Percentiles rank a stretch among this genome's conserved stretches.
phyloP scores from a whole-genome alignment of 2,797 vertebrate species.

The Alfaro cultratus region DNA sequence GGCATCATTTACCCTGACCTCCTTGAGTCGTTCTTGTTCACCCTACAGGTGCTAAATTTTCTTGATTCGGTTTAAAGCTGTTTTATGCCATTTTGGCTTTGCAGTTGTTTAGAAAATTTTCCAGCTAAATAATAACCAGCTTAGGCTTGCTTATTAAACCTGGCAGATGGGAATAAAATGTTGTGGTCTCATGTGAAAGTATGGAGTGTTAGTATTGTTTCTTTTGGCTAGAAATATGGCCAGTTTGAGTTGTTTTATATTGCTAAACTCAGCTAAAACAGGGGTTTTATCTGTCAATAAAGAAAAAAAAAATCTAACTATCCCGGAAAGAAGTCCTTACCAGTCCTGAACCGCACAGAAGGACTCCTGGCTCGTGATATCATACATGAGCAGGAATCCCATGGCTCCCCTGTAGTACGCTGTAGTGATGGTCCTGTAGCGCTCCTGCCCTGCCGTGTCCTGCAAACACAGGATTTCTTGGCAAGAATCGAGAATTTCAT shows the following conservation, averaged over 20 bases:
- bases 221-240: neutral
- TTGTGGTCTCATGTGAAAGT: neutral
- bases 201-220: neutral
- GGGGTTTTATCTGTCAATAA: neutral
- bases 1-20: neutral
- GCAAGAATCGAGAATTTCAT: neutral
- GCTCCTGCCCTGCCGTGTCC: slow-evolving; percentile 94
- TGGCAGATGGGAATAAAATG: neutral
- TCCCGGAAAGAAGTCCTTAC: slow-evolving; percentile 70
- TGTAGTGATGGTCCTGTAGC: slow-evolving; percentile 93
- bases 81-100: neutral
- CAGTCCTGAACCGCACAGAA: slow-evolving; percentile 91
- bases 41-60: neutral
- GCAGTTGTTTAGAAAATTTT: neutral
- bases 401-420: slow-evolving; percentile 94
- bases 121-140: neutral
- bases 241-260: neutral
- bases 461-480: slow-evolving; percentile 54
- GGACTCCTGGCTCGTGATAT: slow-evolving; percentile 90
- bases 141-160: neutral
- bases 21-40: neutral
- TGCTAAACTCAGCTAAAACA: neutral
- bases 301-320: neutral
- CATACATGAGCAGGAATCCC: slow-evolving; percentile 93
- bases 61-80: neutral